These are phyloP conservation scores for Liasis olivaceus DNA, from an alignment of 2,797 vertebrate genomes.

Conservation along the genomic window DNA sequence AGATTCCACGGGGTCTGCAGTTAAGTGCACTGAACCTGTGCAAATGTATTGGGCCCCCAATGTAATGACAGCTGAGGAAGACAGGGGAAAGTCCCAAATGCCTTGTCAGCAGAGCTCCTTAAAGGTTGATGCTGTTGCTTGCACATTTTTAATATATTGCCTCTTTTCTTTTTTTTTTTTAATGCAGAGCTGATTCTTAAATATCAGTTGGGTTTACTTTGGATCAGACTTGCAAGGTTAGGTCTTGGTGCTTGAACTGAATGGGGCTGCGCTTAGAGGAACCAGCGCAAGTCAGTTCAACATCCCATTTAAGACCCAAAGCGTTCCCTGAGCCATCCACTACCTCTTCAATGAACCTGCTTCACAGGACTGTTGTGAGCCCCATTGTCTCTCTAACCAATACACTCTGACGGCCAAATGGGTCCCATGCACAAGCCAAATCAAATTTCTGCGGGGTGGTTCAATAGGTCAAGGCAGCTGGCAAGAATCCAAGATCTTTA, in stretches of 20 bases:
- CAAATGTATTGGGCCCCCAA: not conserved
- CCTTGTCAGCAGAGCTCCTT: not conserved
- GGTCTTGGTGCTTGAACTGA: not conserved
- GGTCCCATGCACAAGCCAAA: not conserved
- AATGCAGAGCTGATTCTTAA: not conserved
- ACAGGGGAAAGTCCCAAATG: not conserved
- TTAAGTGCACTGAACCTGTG: not conserved
- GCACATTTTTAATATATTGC: not conserved
- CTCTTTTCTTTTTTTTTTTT: not conserved
- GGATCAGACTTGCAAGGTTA: not conserved
- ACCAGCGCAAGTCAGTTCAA: not conserved
- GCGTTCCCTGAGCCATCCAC: not conserved
- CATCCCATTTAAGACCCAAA: not conserved
- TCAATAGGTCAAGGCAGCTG: not conserved
- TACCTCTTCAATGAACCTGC: not conserved
- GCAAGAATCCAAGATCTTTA: not conserved
- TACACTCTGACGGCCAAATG: not conserved
- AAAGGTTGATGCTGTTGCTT: not conserved
- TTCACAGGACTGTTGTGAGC: not conserved
- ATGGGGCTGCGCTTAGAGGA: not conserved
- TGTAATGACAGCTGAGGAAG: not conserved
- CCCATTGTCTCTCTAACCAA: not conserved
- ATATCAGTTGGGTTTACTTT: slow-evolving; percentile 9
- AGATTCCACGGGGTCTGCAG: not conserved
- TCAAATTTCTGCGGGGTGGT: not conserved